Conservation (phyloP, 2,113 vertebrate genomes). For the Mesocricetus auratus region DNA sequence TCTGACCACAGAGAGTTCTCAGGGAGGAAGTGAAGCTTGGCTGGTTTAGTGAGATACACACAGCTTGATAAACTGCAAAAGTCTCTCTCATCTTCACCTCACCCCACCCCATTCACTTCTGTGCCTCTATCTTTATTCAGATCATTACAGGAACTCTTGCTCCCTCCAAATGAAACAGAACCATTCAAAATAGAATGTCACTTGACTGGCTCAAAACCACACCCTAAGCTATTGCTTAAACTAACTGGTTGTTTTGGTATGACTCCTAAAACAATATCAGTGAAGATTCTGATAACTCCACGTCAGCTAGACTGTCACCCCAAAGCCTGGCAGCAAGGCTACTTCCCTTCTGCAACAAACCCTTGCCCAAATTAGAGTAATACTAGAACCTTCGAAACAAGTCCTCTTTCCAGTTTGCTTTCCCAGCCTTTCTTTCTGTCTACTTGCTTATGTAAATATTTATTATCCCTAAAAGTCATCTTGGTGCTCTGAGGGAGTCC, state of each 20-base stretch:
- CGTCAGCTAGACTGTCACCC: not conserved
- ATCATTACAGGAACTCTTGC: not conserved
- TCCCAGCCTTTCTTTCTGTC: not conserved
- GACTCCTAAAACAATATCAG: not conserved
- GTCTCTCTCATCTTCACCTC: not conserved
- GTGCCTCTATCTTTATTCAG: not conserved
- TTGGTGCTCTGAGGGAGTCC: not conserved
- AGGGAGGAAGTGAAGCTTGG: not conserved
- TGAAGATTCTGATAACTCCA: not conserved
- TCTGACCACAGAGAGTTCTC: not conserved
- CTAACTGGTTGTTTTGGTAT: not conserved
- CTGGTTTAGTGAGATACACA: not conserved
- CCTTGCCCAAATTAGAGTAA: not conserved
- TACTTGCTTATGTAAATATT: not conserved
- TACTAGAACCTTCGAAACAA: not conserved
- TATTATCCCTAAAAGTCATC: not conserved
- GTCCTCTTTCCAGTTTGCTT: not conserved
- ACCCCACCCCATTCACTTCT: not conserved
- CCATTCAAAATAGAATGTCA: not conserved
- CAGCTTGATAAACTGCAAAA: not conserved
- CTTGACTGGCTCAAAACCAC: not conserved
- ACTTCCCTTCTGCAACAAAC: not conserved
- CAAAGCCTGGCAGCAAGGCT: not conserved
- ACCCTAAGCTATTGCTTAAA: not conserved
- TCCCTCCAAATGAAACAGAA: conserved; percentile 11